A percentile compares a stretch with the other conserved stretches of the same genome.
Conservation (phyloP, 35 echinoderm and acorn worm genomes). For the Stichopus chloronotus region DNA sequence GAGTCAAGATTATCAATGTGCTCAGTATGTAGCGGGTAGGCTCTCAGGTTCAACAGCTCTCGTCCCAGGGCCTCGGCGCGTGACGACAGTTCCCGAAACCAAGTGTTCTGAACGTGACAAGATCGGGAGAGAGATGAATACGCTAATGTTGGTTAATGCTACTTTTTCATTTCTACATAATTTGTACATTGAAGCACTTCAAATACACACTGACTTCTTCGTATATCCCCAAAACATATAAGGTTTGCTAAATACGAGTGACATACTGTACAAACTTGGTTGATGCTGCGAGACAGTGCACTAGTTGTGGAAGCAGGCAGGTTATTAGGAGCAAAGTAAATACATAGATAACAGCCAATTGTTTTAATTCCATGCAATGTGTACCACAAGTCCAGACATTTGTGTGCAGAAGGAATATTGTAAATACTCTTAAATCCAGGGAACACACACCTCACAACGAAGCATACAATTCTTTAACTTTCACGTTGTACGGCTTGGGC, state of each 20-base stretch:
- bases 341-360: too few relatives aligned
- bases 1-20: conserved; percentile 12
- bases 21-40: not conserved
- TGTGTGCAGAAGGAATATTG: too few relatives aligned
- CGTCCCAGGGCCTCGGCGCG: not conserved
- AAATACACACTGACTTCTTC: not conserved
- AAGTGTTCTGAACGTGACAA: not conserved
- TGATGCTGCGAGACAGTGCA: not conserved
- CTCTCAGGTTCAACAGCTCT: not conserved
- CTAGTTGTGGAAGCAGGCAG: too few relatives aligned
- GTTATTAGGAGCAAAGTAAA: too few relatives aligned
- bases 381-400: too few relatives aligned
- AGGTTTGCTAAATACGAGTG: not conserved
- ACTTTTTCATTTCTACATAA: not conserved
- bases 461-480: too few relatives aligned
- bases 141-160: not conserved
- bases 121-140: not conserved
- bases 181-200: not conserved
- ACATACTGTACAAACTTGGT: not conserved
- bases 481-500: too few relatives aligned
- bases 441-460: too few relatives aligned
- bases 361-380: too few relatives aligned
- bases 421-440: too few relatives aligned
- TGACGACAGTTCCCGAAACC: not conserved
- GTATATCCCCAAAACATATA: not conserved